Evolutionary conservation across 2,113 vertebrate species (phyloP), one percentile per base, ranked within the genome.

Genomic region (Stigmatopora argus): DNA sequence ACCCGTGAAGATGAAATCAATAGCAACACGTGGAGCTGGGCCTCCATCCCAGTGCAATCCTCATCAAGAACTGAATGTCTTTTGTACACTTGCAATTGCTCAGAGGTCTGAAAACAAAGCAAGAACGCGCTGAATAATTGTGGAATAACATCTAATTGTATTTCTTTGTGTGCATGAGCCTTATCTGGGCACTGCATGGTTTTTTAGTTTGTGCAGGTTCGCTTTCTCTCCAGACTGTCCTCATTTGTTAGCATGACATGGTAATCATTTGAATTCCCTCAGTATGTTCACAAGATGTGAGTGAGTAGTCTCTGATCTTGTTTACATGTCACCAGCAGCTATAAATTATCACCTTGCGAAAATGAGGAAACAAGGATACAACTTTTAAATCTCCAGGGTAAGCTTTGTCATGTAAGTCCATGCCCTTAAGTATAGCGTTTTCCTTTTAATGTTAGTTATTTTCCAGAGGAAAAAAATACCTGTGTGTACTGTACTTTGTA

Each of bases 271-370:
- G 81, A 90, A 88, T 91, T 90, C 87, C 84, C 87, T 59, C 78
- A 78, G 83, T 84, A 74, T 82, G 77, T 86, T 85, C 84, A 85
- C 85, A 83, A 85, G 77, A 84, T 89, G 83, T 87, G 83, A 87
- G 83, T 77, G 81, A 83, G 77, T 76, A 71, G 86, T 84, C 87
- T 89, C 83, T 89, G 89, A 89, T 89, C 88, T 87, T 86, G 84
- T 90, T 87, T 89, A 89, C 87, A 84, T 86, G 82, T 87, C 86
- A 89, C 88, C 88, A 87, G 87, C 83, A 89, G 88, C 88, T 89
- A 89, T 78, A 87, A 89, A 88, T 89, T 85, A 88, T 83, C 68
- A 82, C 85, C 85, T 81, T 76, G 70, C 84, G 79, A 74, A 89
- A 89, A 91, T 87, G 83, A 87, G 78, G 83, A 86, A 89, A 88